Conservation (phyloP, 2,113 vertebrate genomes). For the Vulpes lagopus region DNA sequence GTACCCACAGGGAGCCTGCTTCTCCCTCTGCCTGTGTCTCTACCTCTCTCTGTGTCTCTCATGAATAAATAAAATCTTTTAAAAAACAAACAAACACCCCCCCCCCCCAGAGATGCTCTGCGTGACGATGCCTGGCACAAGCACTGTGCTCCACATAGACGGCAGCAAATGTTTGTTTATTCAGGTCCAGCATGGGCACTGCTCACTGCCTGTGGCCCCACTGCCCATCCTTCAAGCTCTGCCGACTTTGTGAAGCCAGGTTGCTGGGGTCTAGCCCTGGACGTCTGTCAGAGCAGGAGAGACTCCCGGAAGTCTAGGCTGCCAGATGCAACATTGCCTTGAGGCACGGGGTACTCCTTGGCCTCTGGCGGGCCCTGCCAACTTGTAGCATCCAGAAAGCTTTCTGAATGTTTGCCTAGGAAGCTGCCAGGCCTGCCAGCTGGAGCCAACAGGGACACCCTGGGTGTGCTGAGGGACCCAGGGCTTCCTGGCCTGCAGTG, state of each 20-base stretch:
- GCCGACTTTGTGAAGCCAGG: neutral
- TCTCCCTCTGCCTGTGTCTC: too few relatives aligned
- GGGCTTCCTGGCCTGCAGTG: neutral
- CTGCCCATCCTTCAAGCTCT: neutral
- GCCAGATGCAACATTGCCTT: rapidly evolving
- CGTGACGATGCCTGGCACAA: rapidly evolving
- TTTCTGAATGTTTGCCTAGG: neutral
- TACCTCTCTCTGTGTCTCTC: too few relatives aligned
- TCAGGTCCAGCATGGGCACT: rapidly evolving
- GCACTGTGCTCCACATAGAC: rapidly evolving
- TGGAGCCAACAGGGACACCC: neutral
- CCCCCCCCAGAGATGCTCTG: neutral
- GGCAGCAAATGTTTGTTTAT: neutral
- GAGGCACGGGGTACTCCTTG: neutral
- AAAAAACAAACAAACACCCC: too few relatives aligned
- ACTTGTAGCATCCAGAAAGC: neutral
- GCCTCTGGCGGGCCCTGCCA: neutral
- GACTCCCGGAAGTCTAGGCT: neutral
- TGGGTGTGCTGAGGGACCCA: neutral
- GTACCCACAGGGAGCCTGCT: too few relatives aligned
- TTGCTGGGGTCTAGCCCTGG: neutral
- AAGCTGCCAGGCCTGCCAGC: neutral
- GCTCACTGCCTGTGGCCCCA: rapidly evolving
- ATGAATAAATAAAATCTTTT: too few relatives aligned
- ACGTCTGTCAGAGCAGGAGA: neutral